Conservation (phyloP, 2,797 vertebrate species). For the Sarcophilus harrisii region DNA sequence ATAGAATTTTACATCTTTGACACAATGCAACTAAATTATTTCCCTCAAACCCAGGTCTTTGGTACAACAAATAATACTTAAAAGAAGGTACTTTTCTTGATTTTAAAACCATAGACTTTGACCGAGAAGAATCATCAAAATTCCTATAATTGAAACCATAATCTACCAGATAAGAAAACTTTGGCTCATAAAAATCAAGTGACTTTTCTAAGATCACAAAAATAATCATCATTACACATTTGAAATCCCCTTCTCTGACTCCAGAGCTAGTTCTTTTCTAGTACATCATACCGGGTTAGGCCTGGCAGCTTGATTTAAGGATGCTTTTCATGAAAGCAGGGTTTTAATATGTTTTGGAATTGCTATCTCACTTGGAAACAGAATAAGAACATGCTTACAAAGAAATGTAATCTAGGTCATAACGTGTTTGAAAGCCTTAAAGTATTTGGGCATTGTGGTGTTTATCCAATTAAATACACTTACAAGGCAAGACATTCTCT, state of each 20-base stretch:
- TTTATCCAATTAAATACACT: conserved; percentile 52
- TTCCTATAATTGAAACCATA: background rate
- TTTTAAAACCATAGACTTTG: background rate
- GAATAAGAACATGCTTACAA: conserved; percentile 48
- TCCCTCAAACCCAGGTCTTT: background rate
- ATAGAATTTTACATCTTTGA: background rate
- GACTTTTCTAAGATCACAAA: background rate
- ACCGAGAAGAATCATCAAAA: background rate
- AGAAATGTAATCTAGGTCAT: conserved; percentile 34
- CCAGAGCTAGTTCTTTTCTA: background rate
- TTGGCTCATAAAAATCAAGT: background rate
- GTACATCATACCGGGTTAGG: background rate
- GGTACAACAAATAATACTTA: background rate
- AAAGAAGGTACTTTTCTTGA: background rate
- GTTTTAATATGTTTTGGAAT: conserved; percentile 47
- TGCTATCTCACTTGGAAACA: conserved; percentile 50
- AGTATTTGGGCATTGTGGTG: conserved; percentile 27
- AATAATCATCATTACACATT: background rate
- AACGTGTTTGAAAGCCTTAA: conserved; percentile 47
- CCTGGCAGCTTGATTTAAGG: background rate
- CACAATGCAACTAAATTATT: background rate
- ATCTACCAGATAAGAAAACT: background rate
- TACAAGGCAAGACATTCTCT: background rate
- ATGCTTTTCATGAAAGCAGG: conserved; percentile 41
- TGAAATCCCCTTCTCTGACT: background rate